These are phyloP conservation scores for Bombus consobrinus DNA, from an alignment of 1,140 invertebrate genomes.

Conservation along the genomic window DNA sequence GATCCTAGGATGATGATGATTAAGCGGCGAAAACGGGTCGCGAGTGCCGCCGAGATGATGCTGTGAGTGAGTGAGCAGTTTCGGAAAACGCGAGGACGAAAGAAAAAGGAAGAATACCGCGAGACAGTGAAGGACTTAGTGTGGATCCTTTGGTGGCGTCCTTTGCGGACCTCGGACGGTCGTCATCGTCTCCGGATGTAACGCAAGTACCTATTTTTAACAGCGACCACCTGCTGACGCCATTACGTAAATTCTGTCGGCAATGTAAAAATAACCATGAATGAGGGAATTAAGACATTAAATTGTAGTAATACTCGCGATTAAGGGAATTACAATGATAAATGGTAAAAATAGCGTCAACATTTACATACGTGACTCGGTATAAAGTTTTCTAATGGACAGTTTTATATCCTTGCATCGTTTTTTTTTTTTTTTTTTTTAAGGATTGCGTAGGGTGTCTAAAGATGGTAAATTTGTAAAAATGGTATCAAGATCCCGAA, in stretches of 20 bases:
- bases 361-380: background rate
- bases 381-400: too few species aligned
- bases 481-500: background rate
- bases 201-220: slow-evolving; percentile 71
- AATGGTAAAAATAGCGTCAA: background rate
- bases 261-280: slow-evolving; percentile 39
- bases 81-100: slow-evolving; percentile 4
- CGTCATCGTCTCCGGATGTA: slow-evolving; percentile 61
- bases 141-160: slow-evolving; percentile 46
- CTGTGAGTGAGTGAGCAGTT: slow-evolving; percentile 72
- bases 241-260: slow-evolving; percentile 37
- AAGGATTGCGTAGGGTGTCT: background rate
- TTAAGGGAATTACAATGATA: background rate
- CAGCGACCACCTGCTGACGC: slow-evolving; percentile 8
- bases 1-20: slow-evolving; percentile 42
- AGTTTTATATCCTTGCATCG: background rate
- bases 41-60: slow-evolving; percentile 61
- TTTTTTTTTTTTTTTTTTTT: background rate
- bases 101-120: slow-evolving; percentile 60
- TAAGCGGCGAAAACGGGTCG: slow-evolving; percentile 49
- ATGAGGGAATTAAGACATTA: background rate
- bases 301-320: background rate
- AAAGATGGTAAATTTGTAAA: background rate
- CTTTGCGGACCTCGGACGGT: slow-evolving; percentile 48
- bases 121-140: slow-evolving; percentile 50